These are phyloP conservation scores for Yponomeuta cagnagella DNA, from an alignment of 2,888 invertebrate species.

Conservation along the genomic window DNA sequence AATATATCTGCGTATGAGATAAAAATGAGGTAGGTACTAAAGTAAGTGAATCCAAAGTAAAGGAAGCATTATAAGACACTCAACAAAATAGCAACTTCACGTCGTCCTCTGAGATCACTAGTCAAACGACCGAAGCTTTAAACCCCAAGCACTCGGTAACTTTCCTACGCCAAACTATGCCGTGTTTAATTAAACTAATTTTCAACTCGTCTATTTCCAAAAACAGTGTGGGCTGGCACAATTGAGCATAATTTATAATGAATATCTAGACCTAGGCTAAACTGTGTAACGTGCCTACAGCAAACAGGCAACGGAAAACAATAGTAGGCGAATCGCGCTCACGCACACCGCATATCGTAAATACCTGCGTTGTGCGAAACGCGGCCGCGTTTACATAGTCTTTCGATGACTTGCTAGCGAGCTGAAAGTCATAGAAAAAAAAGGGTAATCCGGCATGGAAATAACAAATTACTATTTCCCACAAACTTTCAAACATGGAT, in stretches of 20 bases:
- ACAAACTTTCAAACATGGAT: too few species aligned
- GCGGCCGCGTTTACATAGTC: constrained; percentile 23
- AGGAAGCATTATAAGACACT: too few species aligned
- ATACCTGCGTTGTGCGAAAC: constrained; percentile 43
- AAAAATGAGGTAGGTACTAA: too few species aligned
- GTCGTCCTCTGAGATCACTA: too few species aligned
- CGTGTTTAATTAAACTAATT: background rate
- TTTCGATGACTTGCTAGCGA: constrained; percentile 11
- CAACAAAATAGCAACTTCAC: too few species aligned
- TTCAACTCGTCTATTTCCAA: background rate
- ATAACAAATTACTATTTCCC: too few species aligned
- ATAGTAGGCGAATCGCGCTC: constrained; percentile 29
- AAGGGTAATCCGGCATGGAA: too few species aligned
- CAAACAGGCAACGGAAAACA: constrained; percentile 33
- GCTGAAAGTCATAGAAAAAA: background rate
- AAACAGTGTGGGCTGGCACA: background rate
- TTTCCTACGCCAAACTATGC: too few species aligned
- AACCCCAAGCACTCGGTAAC: too few species aligned
- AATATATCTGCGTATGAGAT: too few species aligned
- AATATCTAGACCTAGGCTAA: constrained; percentile 21
- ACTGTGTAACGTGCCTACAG: constrained; percentile 33
- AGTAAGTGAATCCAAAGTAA: too few species aligned
- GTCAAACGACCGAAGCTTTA: too few species aligned
- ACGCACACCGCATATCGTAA: constrained; percentile 38
- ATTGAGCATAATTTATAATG: constrained; percentile 1